phyloP scores from a whole-genome alignment of 2,797 vertebrate genomes.

The Bradypodion ventrale region DNA sequence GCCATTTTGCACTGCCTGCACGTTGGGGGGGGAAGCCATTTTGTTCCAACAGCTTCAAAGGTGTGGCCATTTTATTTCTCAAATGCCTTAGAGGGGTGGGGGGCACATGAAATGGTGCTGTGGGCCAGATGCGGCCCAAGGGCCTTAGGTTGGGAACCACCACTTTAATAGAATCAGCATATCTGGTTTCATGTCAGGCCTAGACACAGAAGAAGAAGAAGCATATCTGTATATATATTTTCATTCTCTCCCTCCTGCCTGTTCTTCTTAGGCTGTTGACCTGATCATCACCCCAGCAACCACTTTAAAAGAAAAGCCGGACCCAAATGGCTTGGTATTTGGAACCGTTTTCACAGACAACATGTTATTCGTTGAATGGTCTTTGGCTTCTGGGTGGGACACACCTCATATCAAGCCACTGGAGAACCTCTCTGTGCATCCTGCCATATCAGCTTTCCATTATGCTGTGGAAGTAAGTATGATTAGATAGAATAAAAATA shows the following conservation, averaged over 20 bases:
- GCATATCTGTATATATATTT: not conserved
- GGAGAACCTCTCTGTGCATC: slow-evolving; percentile 85
- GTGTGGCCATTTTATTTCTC: no score
- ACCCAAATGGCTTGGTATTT: slow-evolving; percentile 75
- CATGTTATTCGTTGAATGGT: slow-evolving; percentile 91
- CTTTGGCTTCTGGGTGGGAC: slow-evolving; percentile 82
- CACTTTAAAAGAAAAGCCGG: slow-evolving; percentile 77
- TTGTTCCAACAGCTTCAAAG: no score
- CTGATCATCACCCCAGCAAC: slow-evolving; percentile 79
- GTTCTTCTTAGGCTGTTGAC: slow-evolving; percentile 80
- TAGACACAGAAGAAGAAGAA: no score
- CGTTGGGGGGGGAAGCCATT: no score
- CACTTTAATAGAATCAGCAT: no score
- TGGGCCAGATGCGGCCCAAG: no score
- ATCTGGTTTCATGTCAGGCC: no score
- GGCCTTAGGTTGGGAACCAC: no score
- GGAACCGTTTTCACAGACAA: slow-evolving; percentile 90
- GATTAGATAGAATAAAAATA: not conserved
- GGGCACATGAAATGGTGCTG: no score
- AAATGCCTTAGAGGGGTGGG: no score
- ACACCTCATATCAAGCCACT: slow-evolving; percentile 84
- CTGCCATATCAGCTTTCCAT: slow-evolving; percentile 83
- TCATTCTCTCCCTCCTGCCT: slow-evolving; percentile 41
- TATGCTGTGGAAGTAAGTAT: slow-evolving; percentile 85
- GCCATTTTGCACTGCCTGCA: no score